phyloP scores from a whole-genome alignment of 2,113 vertebrate species.

The Drymodes brunneopygia region DNA sequence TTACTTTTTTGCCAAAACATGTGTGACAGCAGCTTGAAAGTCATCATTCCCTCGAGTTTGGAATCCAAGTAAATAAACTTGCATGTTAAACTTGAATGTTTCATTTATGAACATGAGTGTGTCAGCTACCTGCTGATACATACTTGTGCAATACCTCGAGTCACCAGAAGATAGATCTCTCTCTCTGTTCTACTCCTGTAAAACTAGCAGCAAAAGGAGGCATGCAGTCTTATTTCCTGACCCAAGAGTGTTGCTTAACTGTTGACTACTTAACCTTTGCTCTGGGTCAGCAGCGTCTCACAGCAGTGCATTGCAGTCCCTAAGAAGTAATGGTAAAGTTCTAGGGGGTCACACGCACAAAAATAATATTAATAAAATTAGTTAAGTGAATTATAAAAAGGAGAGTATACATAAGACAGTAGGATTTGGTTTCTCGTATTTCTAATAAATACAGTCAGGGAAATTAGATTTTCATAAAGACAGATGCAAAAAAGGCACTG shows the following conservation, averaged over 20 bases:
- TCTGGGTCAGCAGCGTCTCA: background rate
- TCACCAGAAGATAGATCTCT: background rate
- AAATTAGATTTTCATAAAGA: background rate
- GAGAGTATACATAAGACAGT: background rate
- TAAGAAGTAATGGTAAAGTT: background rate
- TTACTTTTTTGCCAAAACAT: background rate
- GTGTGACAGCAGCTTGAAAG: background rate
- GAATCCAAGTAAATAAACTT: background rate
- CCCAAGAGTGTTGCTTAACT: background rate
- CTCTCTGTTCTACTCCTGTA: background rate
- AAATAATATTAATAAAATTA: background rate
- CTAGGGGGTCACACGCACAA: background rate
- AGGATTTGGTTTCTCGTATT: background rate
- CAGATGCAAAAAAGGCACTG: background rate
- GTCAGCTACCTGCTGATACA: background rate
- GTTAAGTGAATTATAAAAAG: background rate
- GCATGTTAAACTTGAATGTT: background rate
- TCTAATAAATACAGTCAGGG: background rate
- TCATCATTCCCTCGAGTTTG: background rate
- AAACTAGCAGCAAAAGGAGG: background rate
- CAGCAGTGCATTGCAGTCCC: background rate
- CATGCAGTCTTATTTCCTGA: background rate
- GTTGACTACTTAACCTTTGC: background rate
- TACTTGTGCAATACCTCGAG: background rate
- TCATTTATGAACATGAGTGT: rapidly evolving